These are phyloP conservation scores for Nysson spinosus DNA, from an alignment of 2,888 invertebrate species.

Conservation along the genomic window DNA sequence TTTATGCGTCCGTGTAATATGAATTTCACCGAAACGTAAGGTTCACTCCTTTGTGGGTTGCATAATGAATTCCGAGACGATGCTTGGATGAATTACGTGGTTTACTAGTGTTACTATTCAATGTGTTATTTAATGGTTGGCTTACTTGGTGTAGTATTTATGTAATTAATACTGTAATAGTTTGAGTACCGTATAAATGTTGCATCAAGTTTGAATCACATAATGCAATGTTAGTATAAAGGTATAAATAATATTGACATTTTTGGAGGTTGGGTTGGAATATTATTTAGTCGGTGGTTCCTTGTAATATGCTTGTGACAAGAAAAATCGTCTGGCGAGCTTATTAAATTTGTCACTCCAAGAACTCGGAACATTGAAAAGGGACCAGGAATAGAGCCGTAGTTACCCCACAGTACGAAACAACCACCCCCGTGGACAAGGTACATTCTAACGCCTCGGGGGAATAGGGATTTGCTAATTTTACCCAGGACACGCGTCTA, in stretches of 20 bases:
- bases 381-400: constrained; percentile 57
- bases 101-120: constrained; percentile 20
- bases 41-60: constrained; percentile 41
- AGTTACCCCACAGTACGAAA: constrained; percentile 34
- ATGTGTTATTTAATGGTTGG: neutral
- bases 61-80: constrained; percentile 47
- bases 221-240: too few relatives aligned
- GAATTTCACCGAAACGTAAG: constrained; percentile 43
- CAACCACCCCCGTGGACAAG: constrained; percentile 42
- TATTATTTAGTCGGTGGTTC: neutral
- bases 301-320: constrained; percentile 13
- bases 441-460: constrained; percentile 62
- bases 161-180: too few relatives aligned
- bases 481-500: constrained; percentile 64
- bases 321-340: constrained; percentile 45
- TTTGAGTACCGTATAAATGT: too few relatives aligned
- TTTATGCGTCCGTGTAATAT: constrained; percentile 47
- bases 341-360: constrained; percentile 77
- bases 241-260: too few relatives aligned
- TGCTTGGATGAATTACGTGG: constrained; percentile 45
- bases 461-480: constrained; percentile 73
- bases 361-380: constrained; percentile 77
- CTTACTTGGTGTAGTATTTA: too few relatives aligned
- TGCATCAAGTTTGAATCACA: too few relatives aligned
- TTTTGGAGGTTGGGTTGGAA: too few relatives aligned